Percentiles rank a stretch among this genome's conserved stretches.
phyloP scores from a whole-genome alignment of 2,113 vertebrate genomes.

The Pterocles gutturalis region DNA sequence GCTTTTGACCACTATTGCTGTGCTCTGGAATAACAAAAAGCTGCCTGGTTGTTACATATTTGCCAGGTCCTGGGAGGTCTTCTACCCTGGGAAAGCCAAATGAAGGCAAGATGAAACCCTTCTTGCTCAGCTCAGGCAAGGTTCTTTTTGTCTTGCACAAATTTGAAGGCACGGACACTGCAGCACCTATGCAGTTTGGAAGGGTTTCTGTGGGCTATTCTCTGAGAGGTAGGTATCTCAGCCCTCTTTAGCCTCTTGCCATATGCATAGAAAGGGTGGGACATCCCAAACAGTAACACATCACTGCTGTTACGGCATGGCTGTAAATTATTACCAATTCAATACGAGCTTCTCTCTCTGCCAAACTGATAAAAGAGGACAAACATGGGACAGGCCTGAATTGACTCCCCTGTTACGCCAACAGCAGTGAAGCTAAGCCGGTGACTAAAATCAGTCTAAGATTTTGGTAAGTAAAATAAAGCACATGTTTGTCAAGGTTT shows the following conservation, averaged over 20 bases:
- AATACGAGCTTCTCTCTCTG: neutral
- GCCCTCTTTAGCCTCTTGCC: neutral
- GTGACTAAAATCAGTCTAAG: neutral
- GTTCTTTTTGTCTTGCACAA: neutral
- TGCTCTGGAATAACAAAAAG: neutral
- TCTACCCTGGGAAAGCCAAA: neutral
- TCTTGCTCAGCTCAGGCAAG: rapidly evolving
- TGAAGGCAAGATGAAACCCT: neutral
- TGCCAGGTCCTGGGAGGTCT: neutral
- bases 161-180: neutral
- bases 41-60: neutral
- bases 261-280: neutral
- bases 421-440: neutral
- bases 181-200: neutral
- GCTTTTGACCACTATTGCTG: neutral
- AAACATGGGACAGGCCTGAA: neutral
- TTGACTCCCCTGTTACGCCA: neutral
- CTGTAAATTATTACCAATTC: neutral
- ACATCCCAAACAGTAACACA: neutral
- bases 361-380: neutral
- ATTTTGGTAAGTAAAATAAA: constrained; percentile 24
- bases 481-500: constrained; percentile 28
- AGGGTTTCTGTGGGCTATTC: neutral
- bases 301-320: neutral
- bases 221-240: neutral